Evolutionary conservation across 1,140 invertebrate genomes (phyloP).

Genomic region (Heliconius himera): DNA sequence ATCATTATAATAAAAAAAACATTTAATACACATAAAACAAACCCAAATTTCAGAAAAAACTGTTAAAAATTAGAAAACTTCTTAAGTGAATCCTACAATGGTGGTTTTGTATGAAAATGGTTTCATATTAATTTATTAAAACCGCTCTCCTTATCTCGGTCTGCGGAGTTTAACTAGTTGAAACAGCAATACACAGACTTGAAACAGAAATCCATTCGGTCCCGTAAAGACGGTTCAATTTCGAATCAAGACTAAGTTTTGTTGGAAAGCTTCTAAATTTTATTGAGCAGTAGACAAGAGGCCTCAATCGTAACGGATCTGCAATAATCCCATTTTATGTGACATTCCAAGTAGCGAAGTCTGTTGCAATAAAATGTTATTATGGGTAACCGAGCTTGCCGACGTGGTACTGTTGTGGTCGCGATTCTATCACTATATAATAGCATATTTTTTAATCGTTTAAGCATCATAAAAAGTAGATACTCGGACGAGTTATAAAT

Average conservation of each 20-base stretch:
- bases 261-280: conserved; percentile 20
- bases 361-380: conserved; percentile 35
- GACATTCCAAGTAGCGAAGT: conserved; percentile 22
- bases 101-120: background rate
- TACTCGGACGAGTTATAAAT: background rate
- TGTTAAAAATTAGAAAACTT: background rate
- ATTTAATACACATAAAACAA: background rate
- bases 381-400: conserved; percentile 20
- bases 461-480: background rate
- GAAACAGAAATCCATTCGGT: conserved; percentile 22
- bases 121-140: conserved; percentile 15
- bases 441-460: background rate
- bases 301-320: conserved; percentile 34
- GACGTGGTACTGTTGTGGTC: background rate
- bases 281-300: conserved; percentile 25
- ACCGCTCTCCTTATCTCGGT: conserved; percentile 15
- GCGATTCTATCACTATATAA: background rate
- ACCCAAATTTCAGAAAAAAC: background rate
- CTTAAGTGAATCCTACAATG: background rate
- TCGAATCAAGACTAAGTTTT: conserved; percentile 29
- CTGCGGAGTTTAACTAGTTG: conserved; percentile 17
- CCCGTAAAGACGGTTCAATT: conserved; percentile 19
- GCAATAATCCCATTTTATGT: conserved; percentile 34
- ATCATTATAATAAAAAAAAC: background rate
- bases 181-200: conserved; percentile 16